Conservation (phyloP, 2,888 invertebrate genomes). For the Leucoptera coffeella region DNA sequence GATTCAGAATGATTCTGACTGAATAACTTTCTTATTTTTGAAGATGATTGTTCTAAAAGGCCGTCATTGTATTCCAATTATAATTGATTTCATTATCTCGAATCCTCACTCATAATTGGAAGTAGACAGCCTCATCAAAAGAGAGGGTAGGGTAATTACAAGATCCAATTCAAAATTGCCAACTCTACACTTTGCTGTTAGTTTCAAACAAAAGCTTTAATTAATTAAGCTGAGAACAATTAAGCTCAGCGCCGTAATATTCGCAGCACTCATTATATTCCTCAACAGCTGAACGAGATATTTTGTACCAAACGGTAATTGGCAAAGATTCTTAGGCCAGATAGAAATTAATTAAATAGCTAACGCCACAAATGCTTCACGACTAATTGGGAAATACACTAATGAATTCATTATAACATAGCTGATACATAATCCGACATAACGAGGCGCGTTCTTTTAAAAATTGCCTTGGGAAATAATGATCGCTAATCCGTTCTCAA, state of each 20-base stretch:
- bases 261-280: conserved; percentile 52
- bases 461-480: background rate
- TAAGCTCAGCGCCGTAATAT: conserved; percentile 51
- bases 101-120: conserved; percentile 47
- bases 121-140: conserved; percentile 46
- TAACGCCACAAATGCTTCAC: conserved; percentile 14
- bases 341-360: conserved; percentile 43
- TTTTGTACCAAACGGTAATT: conserved; percentile 45
- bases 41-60: conserved; percentile 17
- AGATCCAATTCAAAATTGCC: conserved; percentile 55
- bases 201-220: conserved; percentile 55
- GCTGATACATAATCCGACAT: conserved; percentile 9
- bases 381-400: conserved; percentile 44
- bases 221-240: conserved; percentile 55
- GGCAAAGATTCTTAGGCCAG: conserved; percentile 37
- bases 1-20: too few species aligned
- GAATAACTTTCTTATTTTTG: too few species aligned
- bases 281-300: conserved; percentile 45
- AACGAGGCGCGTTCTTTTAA: too few species aligned
- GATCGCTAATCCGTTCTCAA: too few species aligned
- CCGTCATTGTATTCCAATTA: conserved; percentile 38
- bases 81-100: conserved; percentile 48
- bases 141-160: conserved; percentile 51
- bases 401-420: conserved; percentile 21
- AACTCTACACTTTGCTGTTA: conserved; percentile 54